phyloP scores from a whole-genome alignment of 2,113 vertebrate genomes.

The Corythoichthys intestinalis region DNA sequence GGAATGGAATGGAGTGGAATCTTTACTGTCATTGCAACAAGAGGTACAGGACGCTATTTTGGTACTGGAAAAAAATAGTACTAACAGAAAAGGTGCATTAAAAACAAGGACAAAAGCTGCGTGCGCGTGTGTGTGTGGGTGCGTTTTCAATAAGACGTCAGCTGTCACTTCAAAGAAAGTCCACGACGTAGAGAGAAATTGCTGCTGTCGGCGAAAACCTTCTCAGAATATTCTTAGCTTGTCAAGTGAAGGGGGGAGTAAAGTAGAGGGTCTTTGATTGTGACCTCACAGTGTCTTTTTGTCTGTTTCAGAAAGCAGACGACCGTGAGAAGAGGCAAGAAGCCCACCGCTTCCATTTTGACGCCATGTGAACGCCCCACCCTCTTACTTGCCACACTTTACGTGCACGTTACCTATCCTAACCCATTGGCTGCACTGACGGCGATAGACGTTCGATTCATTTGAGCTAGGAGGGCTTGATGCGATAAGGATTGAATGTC shows the following conservation, averaged over 20 bases:
- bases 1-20: too few relatives aligned
- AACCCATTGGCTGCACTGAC: background rate
- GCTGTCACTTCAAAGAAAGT: constrained; percentile 10
- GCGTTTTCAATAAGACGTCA: constrained; percentile 2
- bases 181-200: constrained; percentile 7
- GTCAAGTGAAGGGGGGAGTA: background rate
- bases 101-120: background rate
- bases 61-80: too few relatives aligned
- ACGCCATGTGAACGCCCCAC: constrained; percentile 86
- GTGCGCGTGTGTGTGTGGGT: background rate
- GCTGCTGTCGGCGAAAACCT: constrained; percentile 14
- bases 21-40: too few relatives aligned
- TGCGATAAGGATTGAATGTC: background rate
- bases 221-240: background rate
- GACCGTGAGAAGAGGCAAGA: constrained; percentile 97
- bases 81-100: background rate
- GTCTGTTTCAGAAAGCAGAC: constrained; percentile 88
- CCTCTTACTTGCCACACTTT: constrained; percentile 14
- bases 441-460: too few relatives aligned
- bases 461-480: too few relatives aligned
- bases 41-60: too few relatives aligned
- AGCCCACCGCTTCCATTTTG: constrained; percentile 98
- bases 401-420: constrained; percentile 5
- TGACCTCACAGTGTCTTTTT: background rate
- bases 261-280: background rate